Percentiles rank a stretch among this genome's conserved stretches.
Evolutionary conservation across 2,797 vertebrate genomes (phyloP).

Genomic region (Denticeps clupeoides): DNA sequence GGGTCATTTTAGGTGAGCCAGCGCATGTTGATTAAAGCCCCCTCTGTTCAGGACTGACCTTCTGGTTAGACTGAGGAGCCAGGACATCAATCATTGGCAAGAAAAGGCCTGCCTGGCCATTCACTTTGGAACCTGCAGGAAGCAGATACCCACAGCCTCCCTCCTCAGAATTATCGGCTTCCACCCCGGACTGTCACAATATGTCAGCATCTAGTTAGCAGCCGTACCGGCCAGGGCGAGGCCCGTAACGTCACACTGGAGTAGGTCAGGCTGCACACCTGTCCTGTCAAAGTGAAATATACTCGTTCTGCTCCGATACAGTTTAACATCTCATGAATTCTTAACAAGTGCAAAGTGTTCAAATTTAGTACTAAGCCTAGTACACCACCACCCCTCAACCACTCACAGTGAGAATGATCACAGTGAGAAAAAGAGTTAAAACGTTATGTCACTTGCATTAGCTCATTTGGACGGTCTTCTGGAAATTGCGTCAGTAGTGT

Average conservation of each 20-base stretch:
- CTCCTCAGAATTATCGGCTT: conserved; percentile 2
- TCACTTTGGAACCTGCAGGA: conserved; percentile 21
- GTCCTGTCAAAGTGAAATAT: conserved; percentile 40
- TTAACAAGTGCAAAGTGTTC: no score
- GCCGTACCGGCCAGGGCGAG: conserved; percentile 36
- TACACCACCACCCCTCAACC: no score
- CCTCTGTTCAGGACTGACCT: conserved; percentile 30
- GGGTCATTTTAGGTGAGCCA: conserved; percentile 34
- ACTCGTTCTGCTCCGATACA: no score
- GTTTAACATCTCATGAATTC: no score
- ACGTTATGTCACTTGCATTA: no score
- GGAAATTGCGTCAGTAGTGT: no score
- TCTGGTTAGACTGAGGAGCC: conserved; percentile 32
- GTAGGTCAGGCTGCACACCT: conserved; percentile 44
- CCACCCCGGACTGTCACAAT: conserved; percentile 34
- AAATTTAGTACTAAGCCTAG: no score
- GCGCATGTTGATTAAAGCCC: conserved; percentile 36
- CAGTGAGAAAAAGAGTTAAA: no score
- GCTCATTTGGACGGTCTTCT: no score
- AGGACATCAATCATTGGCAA: conserved; percentile 41
- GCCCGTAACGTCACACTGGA: conserved; percentile 33
- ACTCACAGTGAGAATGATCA: no score
- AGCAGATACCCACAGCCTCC: conserved; percentile 11
- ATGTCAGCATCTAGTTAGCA: conserved; percentile 49
- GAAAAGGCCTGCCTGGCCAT: conserved; percentile 21